Evolutionary conservation across 2,888 invertebrate genomes (phyloP).

Genomic region (Steromphala cineraria): DNA sequence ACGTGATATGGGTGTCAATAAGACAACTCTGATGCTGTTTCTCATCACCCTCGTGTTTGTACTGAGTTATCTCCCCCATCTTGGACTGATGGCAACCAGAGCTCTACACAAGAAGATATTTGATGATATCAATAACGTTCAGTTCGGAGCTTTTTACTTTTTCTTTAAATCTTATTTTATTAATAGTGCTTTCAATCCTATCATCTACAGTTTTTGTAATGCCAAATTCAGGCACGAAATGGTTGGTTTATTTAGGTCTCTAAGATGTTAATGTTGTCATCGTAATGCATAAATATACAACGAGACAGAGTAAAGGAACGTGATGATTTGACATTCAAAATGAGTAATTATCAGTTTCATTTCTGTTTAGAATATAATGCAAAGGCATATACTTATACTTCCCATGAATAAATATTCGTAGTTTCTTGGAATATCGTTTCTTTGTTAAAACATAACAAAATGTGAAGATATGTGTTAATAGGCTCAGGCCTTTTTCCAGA

Average conservation of each 20-base stretch:
- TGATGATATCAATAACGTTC: constrained; percentile 29
- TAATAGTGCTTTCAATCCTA: constrained; percentile 51
- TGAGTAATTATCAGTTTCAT: too few relatives aligned
- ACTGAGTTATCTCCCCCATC: constrained; percentile 42
- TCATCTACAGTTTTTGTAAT: constrained; percentile 54
- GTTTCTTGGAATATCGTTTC: too few relatives aligned
- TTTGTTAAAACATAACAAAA: too few relatives aligned
- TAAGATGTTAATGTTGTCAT: background rate
- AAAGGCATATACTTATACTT: too few relatives aligned
- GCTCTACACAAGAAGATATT: constrained; percentile 35
- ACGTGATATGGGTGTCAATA: constrained; percentile 23
- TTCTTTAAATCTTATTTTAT: constrained; percentile 48
- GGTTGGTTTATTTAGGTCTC: constrained; percentile 4
- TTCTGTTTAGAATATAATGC: too few relatives aligned
- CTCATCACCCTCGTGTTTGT: constrained; percentile 43
- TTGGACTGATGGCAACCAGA: constrained; percentile 37
- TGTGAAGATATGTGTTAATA: too few relatives aligned
- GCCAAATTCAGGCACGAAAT: constrained; percentile 35
- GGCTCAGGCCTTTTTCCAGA: too few relatives aligned
- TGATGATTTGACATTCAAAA: too few relatives aligned
- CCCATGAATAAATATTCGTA: too few relatives aligned
- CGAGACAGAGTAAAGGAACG: too few relatives aligned
- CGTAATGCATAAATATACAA: background rate
- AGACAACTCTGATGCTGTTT: constrained; percentile 47
- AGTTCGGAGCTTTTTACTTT: constrained; percentile 38